Evolutionary conservation across 2,797 vertebrate genomes (phyloP).

Genomic region (Dipus sagitta): DNA sequence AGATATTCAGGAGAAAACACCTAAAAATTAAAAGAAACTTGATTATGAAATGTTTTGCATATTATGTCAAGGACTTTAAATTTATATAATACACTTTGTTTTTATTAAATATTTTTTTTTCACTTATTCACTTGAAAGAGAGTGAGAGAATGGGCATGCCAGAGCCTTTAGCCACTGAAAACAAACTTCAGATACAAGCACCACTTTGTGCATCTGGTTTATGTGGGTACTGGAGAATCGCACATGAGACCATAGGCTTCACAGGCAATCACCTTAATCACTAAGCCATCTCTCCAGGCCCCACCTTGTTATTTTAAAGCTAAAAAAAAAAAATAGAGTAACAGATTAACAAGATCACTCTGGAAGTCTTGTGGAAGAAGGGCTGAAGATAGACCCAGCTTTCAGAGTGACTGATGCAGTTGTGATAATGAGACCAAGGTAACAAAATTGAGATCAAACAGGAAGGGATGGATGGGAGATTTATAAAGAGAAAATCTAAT

Average conservation of each 20-base stretch:
- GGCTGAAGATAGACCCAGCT: not conserved
- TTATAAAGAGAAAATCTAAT: not conserved
- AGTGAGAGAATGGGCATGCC: too few relatives aligned
- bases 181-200: too few relatives aligned
- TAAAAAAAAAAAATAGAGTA: not conserved
- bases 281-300: too few relatives aligned
- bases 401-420: not conserved
- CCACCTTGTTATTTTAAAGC: not conserved
- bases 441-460: not conserved
- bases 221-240: too few relatives aligned
- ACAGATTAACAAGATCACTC: not conserved
- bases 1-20: not conserved
- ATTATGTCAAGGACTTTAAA: conserved; percentile 8
- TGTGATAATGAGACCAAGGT: not conserved
- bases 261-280: too few relatives aligned
- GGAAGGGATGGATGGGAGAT: not conserved
- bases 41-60: conserved; percentile 25
- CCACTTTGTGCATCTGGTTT: too few relatives aligned
- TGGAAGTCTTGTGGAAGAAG: conserved; percentile 5
- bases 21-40: conserved; percentile 34
- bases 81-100: not conserved
- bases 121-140: too few relatives aligned
- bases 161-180: too few relatives aligned
- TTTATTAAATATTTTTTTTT: too few relatives aligned
- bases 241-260: too few relatives aligned